Percentiles rank a stretch among this genome's conserved stretches.
Evolutionary conservation across 2,888 invertebrate species (phyloP).

Genomic region (Cantharis flavilabris): DNA sequence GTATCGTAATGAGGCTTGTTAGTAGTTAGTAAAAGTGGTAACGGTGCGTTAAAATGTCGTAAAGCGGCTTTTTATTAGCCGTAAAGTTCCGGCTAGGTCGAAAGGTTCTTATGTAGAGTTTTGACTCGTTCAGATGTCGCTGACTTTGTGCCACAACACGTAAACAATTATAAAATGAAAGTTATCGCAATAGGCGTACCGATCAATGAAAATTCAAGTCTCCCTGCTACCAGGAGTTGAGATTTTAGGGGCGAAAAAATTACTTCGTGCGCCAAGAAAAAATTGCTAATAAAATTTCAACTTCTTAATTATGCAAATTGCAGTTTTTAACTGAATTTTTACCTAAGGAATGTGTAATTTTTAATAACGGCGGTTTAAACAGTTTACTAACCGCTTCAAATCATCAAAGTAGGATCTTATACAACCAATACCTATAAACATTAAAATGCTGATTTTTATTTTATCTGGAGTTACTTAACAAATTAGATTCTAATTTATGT

Average conservation of each 20-base stretch:
- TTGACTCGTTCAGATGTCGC: constrained; percentile 43
- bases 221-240: neutral
- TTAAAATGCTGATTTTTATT: neutral
- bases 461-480: neutral
- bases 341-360: neutral
- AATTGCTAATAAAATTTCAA: neutral
- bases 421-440: neutral
- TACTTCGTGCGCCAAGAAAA: neutral
- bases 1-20: constrained; percentile 56
- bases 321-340: neutral
- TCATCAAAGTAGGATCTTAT: neutral
- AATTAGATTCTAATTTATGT: neutral
- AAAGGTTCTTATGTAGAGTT: constrained; percentile 41
- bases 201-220: neutral
- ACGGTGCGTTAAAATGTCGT: constrained; percentile 56
- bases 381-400: neutral
- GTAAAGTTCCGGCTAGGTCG: constrained; percentile 51
- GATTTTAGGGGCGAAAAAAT: neutral
- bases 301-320: neutral
- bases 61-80: constrained; percentile 56
- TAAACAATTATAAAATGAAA: constrained; percentile 47
- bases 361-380: neutral
- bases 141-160: constrained; percentile 39
- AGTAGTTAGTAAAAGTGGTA: constrained; percentile 56
- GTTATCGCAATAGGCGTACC: neutral